Conservation (phyloP, 2,113 vertebrate genomes). For the Cyrtonyx montezumae region DNA sequence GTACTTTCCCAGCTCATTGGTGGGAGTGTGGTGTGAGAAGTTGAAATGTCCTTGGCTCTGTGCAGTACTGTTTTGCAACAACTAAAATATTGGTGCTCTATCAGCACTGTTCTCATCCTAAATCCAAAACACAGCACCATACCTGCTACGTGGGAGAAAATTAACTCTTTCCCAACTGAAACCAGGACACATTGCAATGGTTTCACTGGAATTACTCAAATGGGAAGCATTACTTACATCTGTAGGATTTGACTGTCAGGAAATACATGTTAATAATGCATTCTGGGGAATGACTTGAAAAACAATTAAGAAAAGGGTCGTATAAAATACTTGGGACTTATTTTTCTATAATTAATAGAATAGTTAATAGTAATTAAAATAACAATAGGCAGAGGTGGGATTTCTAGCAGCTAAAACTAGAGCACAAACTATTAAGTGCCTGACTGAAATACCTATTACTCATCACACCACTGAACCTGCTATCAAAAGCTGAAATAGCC, state of each 20-base stretch:
- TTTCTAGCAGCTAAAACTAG: background rate
- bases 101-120: background rate
- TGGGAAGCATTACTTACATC: background rate
- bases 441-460: background rate
- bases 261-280: background rate
- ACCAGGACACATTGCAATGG: background rate
- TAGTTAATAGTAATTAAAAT: background rate
- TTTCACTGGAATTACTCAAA: background rate
- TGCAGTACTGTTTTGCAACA: background rate
- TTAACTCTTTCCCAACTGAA: background rate
- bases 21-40: background rate
- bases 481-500: background rate
- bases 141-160: background rate
- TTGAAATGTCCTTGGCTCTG: background rate
- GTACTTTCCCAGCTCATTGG: background rate
- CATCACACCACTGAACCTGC: background rate
- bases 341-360: background rate
- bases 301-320: background rate
- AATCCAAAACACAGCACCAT: background rate
- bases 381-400: rapidly evolving
- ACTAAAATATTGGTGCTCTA: background rate
- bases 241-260: background rate
- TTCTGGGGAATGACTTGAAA: background rate
- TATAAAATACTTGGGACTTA: background rate
- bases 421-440: background rate